These are phyloP conservation scores for Carterocephalus palaemon DNA, from an alignment of 2,888 invertebrate species.

Conservation along the genomic window DNA sequence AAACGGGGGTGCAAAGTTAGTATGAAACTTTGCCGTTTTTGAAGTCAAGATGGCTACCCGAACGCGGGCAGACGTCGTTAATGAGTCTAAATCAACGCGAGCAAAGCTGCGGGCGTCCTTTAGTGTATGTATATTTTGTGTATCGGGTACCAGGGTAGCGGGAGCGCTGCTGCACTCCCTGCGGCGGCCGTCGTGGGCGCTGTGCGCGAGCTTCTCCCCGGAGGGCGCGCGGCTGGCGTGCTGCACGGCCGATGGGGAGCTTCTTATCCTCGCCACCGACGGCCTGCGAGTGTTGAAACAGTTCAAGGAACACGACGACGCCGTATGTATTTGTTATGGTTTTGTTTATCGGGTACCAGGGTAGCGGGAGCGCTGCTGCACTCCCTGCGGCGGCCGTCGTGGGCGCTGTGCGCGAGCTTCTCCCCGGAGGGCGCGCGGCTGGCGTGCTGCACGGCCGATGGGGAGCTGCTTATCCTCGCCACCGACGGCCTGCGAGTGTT, in stretches of 20 bases:
- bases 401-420: constrained; percentile 93
- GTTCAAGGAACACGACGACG: constrained; percentile 92
- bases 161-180: constrained; percentile 13
- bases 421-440: constrained; percentile 92
- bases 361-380: constrained; percentile 8
- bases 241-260: constrained; percentile 92
- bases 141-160: constrained; percentile 47
- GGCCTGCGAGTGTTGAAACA: constrained; percentile 90
- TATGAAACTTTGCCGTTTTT: too few relatives aligned
- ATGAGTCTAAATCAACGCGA: too few relatives aligned
- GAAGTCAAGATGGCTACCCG: too few relatives aligned
- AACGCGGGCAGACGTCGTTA: too few relatives aligned
- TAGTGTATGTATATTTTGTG: constrained; percentile 28
- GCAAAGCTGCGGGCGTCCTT: too few relatives aligned
- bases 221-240: constrained; percentile 93
- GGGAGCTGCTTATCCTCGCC: constrained; percentile 92
- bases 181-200: constrained; percentile 81
- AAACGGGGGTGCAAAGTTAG: too few relatives aligned
- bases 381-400: constrained; percentile 44
- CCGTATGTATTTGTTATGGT: constrained; percentile 72
- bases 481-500: constrained; percentile 87
- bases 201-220: constrained; percentile 91
- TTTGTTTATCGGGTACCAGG: constrained; percentile 46
- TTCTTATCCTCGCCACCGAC: constrained; percentile 90
- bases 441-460: constrained; percentile 93